A percentile compares a stretch with the other conserved stretches of the same genome.
These are phyloP conservation scores for Propithecus perrieri DNA, from an alignment of 2,797 vertebrate genomes.

Conservation along the genomic window DNA sequence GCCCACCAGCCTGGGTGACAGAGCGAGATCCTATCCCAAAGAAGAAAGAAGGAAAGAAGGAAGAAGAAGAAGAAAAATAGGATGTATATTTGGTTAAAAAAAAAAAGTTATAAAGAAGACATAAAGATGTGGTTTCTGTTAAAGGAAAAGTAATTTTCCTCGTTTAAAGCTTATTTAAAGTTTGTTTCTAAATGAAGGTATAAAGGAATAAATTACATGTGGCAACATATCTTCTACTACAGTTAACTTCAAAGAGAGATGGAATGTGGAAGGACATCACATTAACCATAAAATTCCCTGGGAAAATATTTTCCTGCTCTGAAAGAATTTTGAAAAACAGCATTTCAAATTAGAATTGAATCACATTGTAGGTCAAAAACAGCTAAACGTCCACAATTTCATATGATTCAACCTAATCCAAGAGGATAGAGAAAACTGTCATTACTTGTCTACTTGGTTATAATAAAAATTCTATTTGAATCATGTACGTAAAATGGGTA, in stretches of 20 bases:
- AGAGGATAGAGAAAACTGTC: neutral
- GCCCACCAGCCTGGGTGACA: neutral
- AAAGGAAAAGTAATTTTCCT: neutral
- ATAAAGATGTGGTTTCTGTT: neutral
- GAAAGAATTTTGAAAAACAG: conserved; percentile 21
- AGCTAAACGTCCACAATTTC: neutral
- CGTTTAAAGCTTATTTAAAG: neutral
- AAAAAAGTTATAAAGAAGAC: neutral
- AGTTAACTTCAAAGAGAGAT: neutral
- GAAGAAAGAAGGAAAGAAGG: neutral
- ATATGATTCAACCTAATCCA: neutral
- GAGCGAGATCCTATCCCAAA: neutral
- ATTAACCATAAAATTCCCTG: conserved; percentile 13
- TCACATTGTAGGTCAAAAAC: neutral
- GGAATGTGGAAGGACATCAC: neutral
- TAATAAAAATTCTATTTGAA: conserved; percentile 22
- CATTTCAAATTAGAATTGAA: neutral
- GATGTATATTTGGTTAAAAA: neutral
- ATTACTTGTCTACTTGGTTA: conserved; percentile 31
- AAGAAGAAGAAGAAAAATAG: neutral
- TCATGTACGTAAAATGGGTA: neutral
- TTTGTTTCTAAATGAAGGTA: neutral
- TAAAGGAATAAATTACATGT: neutral
- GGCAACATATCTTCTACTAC: neutral
- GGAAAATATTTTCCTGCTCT: neutral